Evolutionary conservation across 2,888 invertebrate species (phyloP), one percentile per base, ranked within the genome.

Genomic region (Lasioglossum figueresi): DNA sequence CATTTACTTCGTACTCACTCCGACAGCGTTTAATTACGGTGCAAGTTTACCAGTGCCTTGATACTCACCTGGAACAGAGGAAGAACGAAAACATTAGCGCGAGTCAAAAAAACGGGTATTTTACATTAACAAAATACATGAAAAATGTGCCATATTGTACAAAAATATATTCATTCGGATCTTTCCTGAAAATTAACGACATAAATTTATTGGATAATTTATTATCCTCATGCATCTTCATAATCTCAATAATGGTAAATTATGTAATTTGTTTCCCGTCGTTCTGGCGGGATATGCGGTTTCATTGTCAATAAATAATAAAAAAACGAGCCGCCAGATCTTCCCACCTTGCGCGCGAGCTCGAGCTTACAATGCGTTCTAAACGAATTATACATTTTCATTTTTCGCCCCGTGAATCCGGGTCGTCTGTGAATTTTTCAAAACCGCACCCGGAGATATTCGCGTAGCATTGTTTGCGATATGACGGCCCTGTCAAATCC

Each of bases 61-160:
- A 59, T 68, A 83, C 83, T 83, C 83, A 83, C 83, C 83, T 83
- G 82, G 48, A 83, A 83, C 77, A 77, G 1, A 73, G 31, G 10
- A 23, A 70, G 37, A 70, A 23, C 52, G 45, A 5, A 23, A 4
- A 40, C 37, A 34, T 72, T 73, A 68, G 34, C 16, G 23, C 6
- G 34, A 23, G 16, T 37, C 2, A 0, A 4, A 56, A 56, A n/a
- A 56, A n/a, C 52, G 3, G 3, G 8, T n/a, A 56, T 10, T n/a
- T 8, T 4, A 56, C n/a, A n/a, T 56, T n/a, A n/a, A 10, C 52
- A 56, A 56, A 10, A n/a, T n/a, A n/a, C 52, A 23, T 52, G 1
- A n/a, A 1, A n/a, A n/a, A 52, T 10, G 23, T 3, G n/a, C n/a
- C 10, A n/a, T 56, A n/a, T n/a, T 56, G 10, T 12, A 10, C 4